Base-by-base conservation (phyloP, 2,113 vertebrate species). In the Myotis lucifugus region DNA sequence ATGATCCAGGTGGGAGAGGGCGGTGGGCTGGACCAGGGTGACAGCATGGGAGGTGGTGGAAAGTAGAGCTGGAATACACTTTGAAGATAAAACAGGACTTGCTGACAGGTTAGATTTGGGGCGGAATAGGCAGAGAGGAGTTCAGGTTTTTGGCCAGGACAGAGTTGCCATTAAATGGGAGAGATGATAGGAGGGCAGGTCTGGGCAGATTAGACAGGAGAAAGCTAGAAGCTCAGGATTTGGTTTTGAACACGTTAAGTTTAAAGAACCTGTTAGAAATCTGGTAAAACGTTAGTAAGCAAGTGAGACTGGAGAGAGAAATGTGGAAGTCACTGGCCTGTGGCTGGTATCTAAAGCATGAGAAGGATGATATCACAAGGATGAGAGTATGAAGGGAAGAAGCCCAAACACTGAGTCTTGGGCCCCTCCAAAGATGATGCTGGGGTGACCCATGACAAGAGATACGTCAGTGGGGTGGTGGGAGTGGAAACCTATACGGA, bases 261-360 rank as follows among this genome's bases (percentile, higher is more conserved):
- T 64, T 73, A 50, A 88, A 90, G 66, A 77, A 40, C 61, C 67
- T 73, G 10, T 87, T 73, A 83, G 84, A 90, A 94, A 93, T 56
- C 66, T 82, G 59, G 76, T 5, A 72, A 46, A 77, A 90, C 19
- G 23, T 54, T 52, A 76, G 81, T 56, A 72, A 85, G 78, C 73
- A 88, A 84, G 48, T 46, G 81, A 94, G 67, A 46, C 27, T 18
- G 27, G 76, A 93, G 50, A 79, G 76, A 93, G 4, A 40, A 40
- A 85, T 82, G n/a, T 67, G 13, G 61, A 88, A 88, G 86, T 61
- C 64, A 48, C 1, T 79, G 74, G 21, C 59, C 50, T 52, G 48
- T 19, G 25, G 78, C 0, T 89, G 84, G 77, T 56, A 86, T 81
- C 83, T 70, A 93, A 89, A 94, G 42, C 88, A 52, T 3, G 19